Percentiles rank a stretch among this genome's conserved stretches.
Conservation (phyloP, 2,888 invertebrate species). For the Notodonta ziczac region DNA sequence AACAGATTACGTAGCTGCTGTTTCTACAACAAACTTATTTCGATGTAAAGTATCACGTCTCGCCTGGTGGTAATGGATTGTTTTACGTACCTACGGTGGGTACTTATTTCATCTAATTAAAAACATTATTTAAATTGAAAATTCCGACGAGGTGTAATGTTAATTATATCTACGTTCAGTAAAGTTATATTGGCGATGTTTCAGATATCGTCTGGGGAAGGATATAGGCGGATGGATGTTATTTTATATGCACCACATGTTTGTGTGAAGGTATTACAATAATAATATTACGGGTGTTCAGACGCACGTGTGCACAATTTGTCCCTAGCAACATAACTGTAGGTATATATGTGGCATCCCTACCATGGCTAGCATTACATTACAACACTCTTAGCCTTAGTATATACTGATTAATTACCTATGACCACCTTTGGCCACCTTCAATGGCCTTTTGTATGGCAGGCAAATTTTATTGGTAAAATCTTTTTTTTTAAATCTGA, state of each 20-base stretch:
- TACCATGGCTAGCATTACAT: background rate
- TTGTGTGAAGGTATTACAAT: background rate
- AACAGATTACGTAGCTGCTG: slow-evolving; percentile 25
- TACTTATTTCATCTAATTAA: slow-evolving; percentile 41
- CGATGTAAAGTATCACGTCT: slow-evolving; percentile 34
- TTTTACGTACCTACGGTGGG: slow-evolving; percentile 14
- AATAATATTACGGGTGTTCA: background rate
- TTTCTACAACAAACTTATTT: slow-evolving; percentile 40
- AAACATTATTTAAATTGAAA: slow-evolving; percentile 49
- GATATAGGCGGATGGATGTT: too few species aligned
- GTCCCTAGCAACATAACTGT: background rate
- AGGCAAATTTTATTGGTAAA: too few species aligned
- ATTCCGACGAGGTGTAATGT: slow-evolving; percentile 16
- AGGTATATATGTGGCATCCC: background rate
- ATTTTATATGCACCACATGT: slow-evolving; percentile 9
- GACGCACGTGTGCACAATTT: background rate
- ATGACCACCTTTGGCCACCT: too few species aligned
- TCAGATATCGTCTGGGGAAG: too few species aligned
- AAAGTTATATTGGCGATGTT: too few species aligned
- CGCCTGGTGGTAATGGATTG: slow-evolving; percentile 28
- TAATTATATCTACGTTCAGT: too few species aligned
- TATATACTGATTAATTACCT: too few species aligned
- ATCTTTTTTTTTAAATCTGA: too few species aligned
- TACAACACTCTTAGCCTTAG: too few species aligned
- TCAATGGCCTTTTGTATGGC: too few species aligned